Base-by-base conservation (phyloP, 2,113 vertebrate genomes). In the Herpailurus yagouaroundi region DNA sequence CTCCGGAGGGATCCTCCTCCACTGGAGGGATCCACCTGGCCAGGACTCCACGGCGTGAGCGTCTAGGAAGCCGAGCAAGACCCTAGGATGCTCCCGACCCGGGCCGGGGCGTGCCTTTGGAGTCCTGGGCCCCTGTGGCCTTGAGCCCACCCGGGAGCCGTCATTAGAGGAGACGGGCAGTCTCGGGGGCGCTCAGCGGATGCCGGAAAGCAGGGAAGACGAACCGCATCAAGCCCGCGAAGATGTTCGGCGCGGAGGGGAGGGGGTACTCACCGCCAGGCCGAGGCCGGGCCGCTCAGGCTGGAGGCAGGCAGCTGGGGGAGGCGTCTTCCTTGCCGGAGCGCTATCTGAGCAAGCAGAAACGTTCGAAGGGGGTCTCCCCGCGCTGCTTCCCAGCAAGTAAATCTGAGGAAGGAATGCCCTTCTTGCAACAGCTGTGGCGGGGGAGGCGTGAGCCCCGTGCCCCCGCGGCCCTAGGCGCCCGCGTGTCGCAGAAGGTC, bases 1-100 rank as follows among this genome's bases (percentile, higher is more conserved):
- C 64, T 69, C 16, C 1, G 11, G 69, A 45, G 45, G 45, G 45
- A 21, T 66, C 71, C 12, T 66, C 27, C 25, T 55, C 11, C 3
- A 38, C 19, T 1, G 0, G 0, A 8, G 0, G 0, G 2, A 33
- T 13, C 7, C 4, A 18, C 19, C 4, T 4, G 23, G 57, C 71
- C 11, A 21, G 16, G 71, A 45, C 45, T 50, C 45, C 41, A 1
- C 5, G 27, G 13, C 29, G 57, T 2, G 50, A 23, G 3, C 21
- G 10, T 11, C 11, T 3, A 76, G 55, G 19, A 64, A 68, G 52
- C 41, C 11, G 1, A 98, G 98, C 96, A 2, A 66, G 48, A 98
- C 99, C 25, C 16, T 96, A 99, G 79, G 99, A 99, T 77, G 98
- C 99, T 52, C 98, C 14, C 98, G 98, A 31, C 98, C 99, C 71